Conservation (phyloP, 2,113 vertebrate species). For the Daubentonia madagascariensis region DNA sequence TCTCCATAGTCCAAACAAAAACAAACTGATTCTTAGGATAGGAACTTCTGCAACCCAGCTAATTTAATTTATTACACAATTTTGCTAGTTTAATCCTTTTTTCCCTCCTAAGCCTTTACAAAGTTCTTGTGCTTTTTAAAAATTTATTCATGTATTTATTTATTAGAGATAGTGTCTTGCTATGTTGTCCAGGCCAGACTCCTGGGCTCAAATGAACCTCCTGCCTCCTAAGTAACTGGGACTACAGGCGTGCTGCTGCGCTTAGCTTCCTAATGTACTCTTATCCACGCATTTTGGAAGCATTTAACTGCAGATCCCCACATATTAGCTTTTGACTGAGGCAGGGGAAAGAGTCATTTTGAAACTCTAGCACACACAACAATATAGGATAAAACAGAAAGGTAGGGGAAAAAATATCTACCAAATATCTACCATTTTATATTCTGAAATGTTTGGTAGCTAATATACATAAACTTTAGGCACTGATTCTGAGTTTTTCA, state of each 20-base stretch:
- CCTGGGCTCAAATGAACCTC: no score
- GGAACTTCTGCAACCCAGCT: background rate
- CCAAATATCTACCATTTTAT: background rate
- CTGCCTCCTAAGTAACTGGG: no score
- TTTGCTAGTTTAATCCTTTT: background rate
- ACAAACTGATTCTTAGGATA: background rate
- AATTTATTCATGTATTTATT: no score
- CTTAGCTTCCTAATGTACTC: background rate
- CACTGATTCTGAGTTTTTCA: background rate
- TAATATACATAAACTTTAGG: background rate
- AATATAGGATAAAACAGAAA: background rate
- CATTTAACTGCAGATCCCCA: background rate
- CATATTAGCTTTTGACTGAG: background rate
- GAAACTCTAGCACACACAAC: background rate
- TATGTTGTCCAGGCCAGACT: no score
- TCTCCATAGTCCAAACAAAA: background rate
- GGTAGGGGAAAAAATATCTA: background rate
- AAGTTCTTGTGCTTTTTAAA: no score
- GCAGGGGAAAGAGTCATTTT: background rate
- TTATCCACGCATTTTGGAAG: background rate
- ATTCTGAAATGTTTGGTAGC: background rate
- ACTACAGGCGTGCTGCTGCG: no score
- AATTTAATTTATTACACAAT: background rate
- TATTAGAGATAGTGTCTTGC: no score
- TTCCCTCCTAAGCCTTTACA: background rate